These are phyloP conservation scores for Morone saxatilis DNA, from an alignment of 2,113 vertebrate genomes.

Conservation along the genomic window DNA sequence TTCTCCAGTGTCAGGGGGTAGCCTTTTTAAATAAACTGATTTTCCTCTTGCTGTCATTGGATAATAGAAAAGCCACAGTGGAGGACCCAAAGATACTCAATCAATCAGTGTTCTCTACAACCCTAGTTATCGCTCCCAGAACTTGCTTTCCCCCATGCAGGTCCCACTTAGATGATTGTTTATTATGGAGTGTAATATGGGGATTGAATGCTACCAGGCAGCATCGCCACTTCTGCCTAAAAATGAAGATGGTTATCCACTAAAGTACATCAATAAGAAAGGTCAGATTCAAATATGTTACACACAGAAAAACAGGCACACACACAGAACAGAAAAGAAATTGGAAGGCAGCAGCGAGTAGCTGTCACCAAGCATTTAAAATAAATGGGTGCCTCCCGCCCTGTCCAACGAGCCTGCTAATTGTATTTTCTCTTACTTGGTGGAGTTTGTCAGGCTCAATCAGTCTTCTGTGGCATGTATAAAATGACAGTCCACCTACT, in stretches of 20 bases:
- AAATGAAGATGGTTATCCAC: slow-evolving; percentile 71
- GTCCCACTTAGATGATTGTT: slow-evolving; percentile 80
- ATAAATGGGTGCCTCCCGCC: slow-evolving; percentile 81
- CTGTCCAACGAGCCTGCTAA: slow-evolving; percentile 85
- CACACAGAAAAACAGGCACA: slow-evolving; percentile 36
- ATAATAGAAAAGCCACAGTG: slow-evolving; percentile 68
- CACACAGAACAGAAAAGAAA: slow-evolving; percentile 13
- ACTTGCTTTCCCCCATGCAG: slow-evolving; percentile 42
- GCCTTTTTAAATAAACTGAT: slow-evolving; percentile 78
- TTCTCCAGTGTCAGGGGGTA: slow-evolving; percentile 53
- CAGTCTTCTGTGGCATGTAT: slow-evolving; percentile 82
- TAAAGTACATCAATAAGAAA: slow-evolving; percentile 66
- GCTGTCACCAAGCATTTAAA: slow-evolving; percentile 81
- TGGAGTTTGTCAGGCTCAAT: slow-evolving; percentile 83
- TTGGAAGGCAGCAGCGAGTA: slow-evolving; percentile 49
- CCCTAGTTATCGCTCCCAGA: slow-evolving; percentile 66
- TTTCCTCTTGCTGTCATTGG: slow-evolving; percentile 72
- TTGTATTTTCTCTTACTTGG: slow-evolving; percentile 85
- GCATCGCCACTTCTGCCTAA: slow-evolving; percentile 48
- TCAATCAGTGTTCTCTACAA: slow-evolving; percentile 73
- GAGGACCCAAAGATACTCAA: slow-evolving; percentile 68
- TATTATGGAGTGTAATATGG: slow-evolving; percentile 79
- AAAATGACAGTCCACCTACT: slow-evolving; percentile 83
- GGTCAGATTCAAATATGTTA: slow-evolving; percentile 66
- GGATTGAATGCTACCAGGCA: slow-evolving; percentile 56